These are phyloP conservation scores for Acanthurus tractus DNA, from an alignment of 2,797 vertebrate genomes.

Conservation along the genomic window DNA sequence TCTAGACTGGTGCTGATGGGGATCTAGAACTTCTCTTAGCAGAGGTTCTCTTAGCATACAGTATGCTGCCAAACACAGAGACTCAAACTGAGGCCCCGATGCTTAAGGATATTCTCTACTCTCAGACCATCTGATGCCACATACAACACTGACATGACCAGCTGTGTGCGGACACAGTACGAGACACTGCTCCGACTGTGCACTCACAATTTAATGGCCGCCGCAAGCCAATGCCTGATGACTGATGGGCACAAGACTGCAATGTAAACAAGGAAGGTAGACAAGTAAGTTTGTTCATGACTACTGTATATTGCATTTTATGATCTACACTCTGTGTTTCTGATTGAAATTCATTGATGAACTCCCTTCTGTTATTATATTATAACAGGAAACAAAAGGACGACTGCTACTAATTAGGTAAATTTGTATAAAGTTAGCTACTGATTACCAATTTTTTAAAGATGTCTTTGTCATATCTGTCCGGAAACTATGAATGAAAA, in stretches of 20 bases:
- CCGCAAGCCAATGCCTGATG: conserved; percentile 62
- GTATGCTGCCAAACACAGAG: conserved; percentile 10
- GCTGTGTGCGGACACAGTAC: conserved; percentile 32
- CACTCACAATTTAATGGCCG: conserved; percentile 45
- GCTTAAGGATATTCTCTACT: neutral
- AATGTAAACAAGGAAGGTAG: conserved; percentile 56
- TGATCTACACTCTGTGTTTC: neutral
- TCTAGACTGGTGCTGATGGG: neutral
- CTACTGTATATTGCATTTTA: conserved; percentile 3
- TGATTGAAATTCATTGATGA: neutral
- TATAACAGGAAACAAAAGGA: neutral
- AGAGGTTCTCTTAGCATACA: neutral
- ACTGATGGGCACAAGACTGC: conserved; percentile 54
- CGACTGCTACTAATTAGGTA: neutral
- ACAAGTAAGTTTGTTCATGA: conserved; percentile 18
- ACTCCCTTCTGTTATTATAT: conserved; percentile 6
- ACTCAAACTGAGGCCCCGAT: conserved; percentile 7
- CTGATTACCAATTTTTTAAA: neutral
- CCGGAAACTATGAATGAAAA: neutral
- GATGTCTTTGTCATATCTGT: neutral
- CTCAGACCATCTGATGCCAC: neutral
- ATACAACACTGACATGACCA: conserved; percentile 22
- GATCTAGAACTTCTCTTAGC: conserved; percentile 18
- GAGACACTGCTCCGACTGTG: conserved; percentile 18
- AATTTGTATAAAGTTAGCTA: neutral